These are phyloP conservation scores for Agrotis ipsilon DNA, from an alignment of 2,888 invertebrate genomes.

Conservation along the genomic window DNA sequence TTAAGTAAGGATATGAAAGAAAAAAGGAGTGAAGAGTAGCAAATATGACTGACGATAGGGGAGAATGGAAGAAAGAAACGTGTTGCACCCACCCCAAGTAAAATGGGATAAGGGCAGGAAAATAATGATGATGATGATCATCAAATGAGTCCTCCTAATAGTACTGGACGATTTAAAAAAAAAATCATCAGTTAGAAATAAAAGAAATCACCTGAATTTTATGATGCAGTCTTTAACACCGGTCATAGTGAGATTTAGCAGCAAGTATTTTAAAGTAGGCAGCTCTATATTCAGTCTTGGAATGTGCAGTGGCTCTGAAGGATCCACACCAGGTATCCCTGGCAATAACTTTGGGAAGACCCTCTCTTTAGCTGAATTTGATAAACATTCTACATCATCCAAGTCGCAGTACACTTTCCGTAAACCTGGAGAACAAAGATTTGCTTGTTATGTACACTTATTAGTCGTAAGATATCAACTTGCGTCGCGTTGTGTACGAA, in stretches of 20 bases:
- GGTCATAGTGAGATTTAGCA: slow-evolving; percentile 29
- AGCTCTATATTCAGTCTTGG: slow-evolving; percentile 15
- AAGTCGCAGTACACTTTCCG: slow-evolving; percentile 33
- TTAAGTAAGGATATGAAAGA: too few species aligned
- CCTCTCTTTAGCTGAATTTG: slow-evolving; percentile 23
- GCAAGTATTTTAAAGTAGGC: slow-evolving; percentile 22
- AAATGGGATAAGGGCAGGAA: too few species aligned
- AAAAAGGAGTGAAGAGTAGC: too few species aligned
- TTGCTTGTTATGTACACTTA: too few species aligned
- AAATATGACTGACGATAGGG: too few species aligned
- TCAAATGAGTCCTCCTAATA: too few species aligned
- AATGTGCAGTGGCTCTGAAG: slow-evolving; percentile 34
- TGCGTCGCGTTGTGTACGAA: too few species aligned
- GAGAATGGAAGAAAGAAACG: too few species aligned
- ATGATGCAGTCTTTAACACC: slow-evolving; percentile 36
- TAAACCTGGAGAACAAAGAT: slow-evolving; percentile 25
- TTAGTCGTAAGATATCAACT: too few species aligned
- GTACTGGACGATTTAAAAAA: too few species aligned
- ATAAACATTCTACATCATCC: slow-evolving; percentile 30
- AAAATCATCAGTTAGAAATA: background rate
- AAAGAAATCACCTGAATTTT: slow-evolving; percentile 16
- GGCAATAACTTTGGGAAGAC: slow-evolving; percentile 28
- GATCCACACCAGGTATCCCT: slow-evolving; percentile 35
- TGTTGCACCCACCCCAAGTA: too few species aligned
- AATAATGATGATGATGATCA: too few species aligned